A percentile compares a stretch with the other conserved stretches of the same genome.
Conservation (phyloP, 2,797 vertebrate genomes). For the Oryzias dopingdopingensis region DNA sequence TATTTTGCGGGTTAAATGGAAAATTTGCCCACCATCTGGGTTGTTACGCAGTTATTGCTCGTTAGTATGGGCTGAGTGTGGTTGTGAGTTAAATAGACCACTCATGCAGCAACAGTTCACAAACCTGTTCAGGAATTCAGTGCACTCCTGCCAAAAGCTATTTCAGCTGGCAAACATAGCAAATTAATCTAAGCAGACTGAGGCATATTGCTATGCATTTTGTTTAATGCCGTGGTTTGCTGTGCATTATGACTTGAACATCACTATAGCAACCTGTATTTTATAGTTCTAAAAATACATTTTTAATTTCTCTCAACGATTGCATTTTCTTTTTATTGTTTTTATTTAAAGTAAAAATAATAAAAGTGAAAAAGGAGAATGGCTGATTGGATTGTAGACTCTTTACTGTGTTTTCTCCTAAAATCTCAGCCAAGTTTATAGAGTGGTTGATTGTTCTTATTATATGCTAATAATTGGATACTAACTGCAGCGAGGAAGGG, state of each 20-base stretch:
- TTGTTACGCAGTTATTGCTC: conserved; percentile 10
- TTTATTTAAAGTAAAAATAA: no score
- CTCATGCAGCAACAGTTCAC: neutral
- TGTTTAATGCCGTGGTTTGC: neutral
- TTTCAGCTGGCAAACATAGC: conserved; percentile 15
- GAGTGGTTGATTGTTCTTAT: no score
- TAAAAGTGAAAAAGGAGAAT: no score
- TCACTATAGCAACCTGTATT: conserved; percentile 5
- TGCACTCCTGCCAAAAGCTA: conserved; percentile 1
- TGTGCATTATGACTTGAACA: conserved; percentile 8
- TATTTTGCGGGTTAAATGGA: neutral
- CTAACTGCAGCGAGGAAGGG: no score
- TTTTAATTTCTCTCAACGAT: no score
- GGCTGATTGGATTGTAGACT: no score
- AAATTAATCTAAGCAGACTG: conserved; percentile 11
- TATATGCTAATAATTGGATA: no score
- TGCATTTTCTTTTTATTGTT: no score
- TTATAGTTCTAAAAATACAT: no score
- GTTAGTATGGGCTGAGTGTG: conserved; percentile 1
- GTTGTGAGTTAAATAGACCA: conserved; percentile 5
- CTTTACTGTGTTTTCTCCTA: no score
- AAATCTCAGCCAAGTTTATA: no score
- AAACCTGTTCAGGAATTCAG: conserved; percentile 15
- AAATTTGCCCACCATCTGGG: conserved; percentile 4
- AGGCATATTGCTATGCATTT: conserved; percentile 3